phyloP scores from a whole-genome alignment of 2,888 invertebrate species.

The Drosophila neotestacea region DNA sequence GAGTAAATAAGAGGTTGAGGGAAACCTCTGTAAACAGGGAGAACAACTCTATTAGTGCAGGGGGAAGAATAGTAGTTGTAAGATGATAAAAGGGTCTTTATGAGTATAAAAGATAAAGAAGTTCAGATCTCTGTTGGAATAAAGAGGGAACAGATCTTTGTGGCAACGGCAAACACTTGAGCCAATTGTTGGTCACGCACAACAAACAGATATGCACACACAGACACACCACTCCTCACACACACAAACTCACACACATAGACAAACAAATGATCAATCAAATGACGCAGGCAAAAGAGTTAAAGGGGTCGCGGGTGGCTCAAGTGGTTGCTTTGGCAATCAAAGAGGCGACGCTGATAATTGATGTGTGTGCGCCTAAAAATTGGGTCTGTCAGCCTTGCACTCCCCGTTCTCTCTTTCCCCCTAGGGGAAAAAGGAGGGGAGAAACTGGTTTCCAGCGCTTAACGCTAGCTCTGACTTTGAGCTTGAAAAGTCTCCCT shows the following conservation, averaged over 20 bases:
- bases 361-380: constrained; percentile 66
- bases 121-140: neutral
- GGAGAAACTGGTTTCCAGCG: constrained; percentile 16
- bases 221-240: constrained; percentile 5
- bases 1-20: constrained; percentile 53
- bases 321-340: constrained; percentile 80
- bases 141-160: neutral
- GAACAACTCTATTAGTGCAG: too few species aligned
- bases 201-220: constrained; percentile 31
- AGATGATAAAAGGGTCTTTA: neutral
- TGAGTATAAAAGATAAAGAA: neutral
- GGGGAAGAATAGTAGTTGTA: too few species aligned
- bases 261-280: constrained; percentile 80
- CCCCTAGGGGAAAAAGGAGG: neutral
- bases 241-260: constrained; percentile 12
- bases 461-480: constrained; percentile 13
- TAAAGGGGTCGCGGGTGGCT: constrained; percentile 67
- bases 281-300: constrained; percentile 51
- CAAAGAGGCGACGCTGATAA: constrained; percentile 72
- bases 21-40: neutral
- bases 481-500: neutral
- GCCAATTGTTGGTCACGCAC: constrained; percentile 74
- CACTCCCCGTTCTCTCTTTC: neutral
- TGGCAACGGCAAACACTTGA: constrained; percentile 60
- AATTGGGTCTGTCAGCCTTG: constrained; percentile 31